Base-by-base conservation (phyloP, 2,888 invertebrate genomes). In the Apamea crenata region DNA sequence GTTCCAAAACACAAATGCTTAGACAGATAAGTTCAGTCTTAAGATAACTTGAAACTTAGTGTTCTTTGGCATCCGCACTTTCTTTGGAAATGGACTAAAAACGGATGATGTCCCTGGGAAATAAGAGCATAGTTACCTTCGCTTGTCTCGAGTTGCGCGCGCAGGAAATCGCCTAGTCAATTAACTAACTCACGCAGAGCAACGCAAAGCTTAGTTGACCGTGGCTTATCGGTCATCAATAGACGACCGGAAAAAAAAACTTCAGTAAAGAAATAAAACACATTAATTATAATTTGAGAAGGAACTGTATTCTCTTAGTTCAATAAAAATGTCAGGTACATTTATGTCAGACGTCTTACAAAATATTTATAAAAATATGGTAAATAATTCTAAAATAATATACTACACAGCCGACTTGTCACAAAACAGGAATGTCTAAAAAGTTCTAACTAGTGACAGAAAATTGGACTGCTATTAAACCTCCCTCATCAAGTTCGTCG, bases 71-170 rank as follows among this genome's bases (percentile, higher is more conserved):
- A 67, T 16, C 21, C 2, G 65, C 21, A 18, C 29, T 10, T 67
- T 68, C 18, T 56, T 36, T n/a, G 36, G 29, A 68, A 68, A 68
- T 69, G 10, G 25, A 53, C 36, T 12, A n/a, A 12, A 12, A 61
- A 36, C 12, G 0, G 63, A 71, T 71, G 65, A 71, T 12, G 36
- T 71, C 12, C 44, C 70, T 70, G 68, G 29, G 10, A 36, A 70
- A 56, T 44, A 66, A 63, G 14, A 74, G 12, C 14, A 56, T 66
- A 40, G 32, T 61, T 81, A 81, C 79, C 84, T 84, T 81, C 84
- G 81, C 81, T 61, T 66, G 69, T 32, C 18, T 61, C 18, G 32
- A 32, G 32, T 10, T 66, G 21, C 78, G 18, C 67, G 29, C 40
- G 36, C 61, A 50, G 36, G 21, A 71, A 67, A n/a, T 84, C 61